A percentile compares a stretch with the other conserved stretches of the same genome.
Evolutionary conservation across 1,140 invertebrate species (phyloP).

Genomic region (Dendroctonus valens): DNA sequence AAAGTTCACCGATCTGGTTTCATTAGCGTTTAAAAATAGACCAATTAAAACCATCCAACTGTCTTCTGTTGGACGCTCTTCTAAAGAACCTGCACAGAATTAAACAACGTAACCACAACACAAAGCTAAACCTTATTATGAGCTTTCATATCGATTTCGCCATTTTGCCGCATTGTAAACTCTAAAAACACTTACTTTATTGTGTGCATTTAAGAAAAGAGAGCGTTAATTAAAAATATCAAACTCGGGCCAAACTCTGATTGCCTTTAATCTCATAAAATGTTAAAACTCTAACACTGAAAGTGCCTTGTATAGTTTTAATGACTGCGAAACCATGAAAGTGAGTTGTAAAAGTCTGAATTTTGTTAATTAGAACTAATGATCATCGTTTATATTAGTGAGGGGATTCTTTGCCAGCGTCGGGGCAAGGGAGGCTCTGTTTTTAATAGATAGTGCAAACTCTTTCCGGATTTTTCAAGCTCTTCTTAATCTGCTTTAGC

Average conservation of each 20-base stretch:
- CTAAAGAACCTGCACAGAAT: too few relatives aligned
- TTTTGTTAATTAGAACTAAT: conserved; percentile 21
- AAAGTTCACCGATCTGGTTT: too few relatives aligned
- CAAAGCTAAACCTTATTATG: too few relatives aligned
- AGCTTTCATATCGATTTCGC: too few relatives aligned
- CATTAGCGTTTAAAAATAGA: too few relatives aligned
- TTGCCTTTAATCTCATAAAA: conserved; percentile 11
- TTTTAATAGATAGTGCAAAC: background rate
- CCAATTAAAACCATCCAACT: too few relatives aligned
- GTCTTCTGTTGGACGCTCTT: too few relatives aligned
- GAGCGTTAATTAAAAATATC: conserved; percentile 11
- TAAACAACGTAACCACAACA: too few relatives aligned
- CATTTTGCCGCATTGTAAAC: too few relatives aligned
- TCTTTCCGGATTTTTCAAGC: background rate
- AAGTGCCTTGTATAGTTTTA: conserved; percentile 20
- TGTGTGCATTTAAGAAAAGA: conserved; percentile 2
- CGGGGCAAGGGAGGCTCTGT: background rate
- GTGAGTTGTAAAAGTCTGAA: conserved; percentile 21
- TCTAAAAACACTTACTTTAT: background rate
- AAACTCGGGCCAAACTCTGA: conserved; percentile 3
- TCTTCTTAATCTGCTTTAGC: background rate
- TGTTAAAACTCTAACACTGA: conserved; percentile 7
- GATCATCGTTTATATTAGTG: conserved; percentile 11
- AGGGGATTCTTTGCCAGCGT: background rate
- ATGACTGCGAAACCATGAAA: conserved; percentile 17